phyloP scores from a whole-genome alignment of 2,888 invertebrate species.

The Melinaea menophilus region DNA sequence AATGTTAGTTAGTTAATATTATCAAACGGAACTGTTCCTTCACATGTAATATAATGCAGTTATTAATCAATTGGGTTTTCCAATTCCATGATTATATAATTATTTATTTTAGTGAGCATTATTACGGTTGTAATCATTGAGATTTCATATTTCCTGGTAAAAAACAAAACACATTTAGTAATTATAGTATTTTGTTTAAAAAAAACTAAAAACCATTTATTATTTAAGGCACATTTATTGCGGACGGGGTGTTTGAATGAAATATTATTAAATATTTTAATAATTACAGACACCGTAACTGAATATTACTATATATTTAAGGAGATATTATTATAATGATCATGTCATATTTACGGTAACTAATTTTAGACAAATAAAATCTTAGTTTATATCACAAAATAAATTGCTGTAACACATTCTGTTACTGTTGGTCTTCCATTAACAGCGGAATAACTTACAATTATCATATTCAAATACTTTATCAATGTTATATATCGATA shows the following conservation, averaged over 20 bases:
- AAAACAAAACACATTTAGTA: no score
- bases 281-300: neutral
- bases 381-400: neutral
- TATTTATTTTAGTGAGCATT: no score
- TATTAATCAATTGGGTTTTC: no score
- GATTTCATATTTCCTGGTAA: no score
- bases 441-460: no score
- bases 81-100: no score
- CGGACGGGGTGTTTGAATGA: neutral
- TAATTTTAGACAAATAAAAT: neutral
- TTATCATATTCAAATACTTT: no score
- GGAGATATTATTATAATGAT: neutral
- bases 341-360: constrained; percentile 1
- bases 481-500: no score
- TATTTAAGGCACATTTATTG: constrained; percentile 2
- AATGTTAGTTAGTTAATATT: no score
- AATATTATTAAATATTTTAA: constrained; percentile 1
- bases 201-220: constrained; percentile 4
- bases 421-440: constrained; percentile 31
- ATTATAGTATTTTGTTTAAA: neutral
- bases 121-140: no score
- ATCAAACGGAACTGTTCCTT: no score
- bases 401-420: neutral
- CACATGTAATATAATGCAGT: no score
- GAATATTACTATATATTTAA: neutral